Conservation (phyloP, 2,888 invertebrate species). For the Patella depressa region DNA sequence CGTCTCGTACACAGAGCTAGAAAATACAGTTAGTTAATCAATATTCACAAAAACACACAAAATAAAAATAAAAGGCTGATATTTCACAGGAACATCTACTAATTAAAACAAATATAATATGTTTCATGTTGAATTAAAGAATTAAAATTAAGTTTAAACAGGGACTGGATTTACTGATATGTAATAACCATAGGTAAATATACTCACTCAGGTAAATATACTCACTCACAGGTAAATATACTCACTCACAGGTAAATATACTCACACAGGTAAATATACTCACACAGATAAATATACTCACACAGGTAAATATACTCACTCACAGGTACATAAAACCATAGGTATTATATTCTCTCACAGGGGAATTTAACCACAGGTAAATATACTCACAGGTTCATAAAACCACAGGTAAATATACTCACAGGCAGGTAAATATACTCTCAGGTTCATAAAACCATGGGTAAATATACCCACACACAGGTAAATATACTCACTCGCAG, state of each 20-base stretch:
- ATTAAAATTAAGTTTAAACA: too few relatives aligned
- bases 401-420: neutral
- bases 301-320: neutral
- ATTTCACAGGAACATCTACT: too few relatives aligned
- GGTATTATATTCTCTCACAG: too few relatives aligned
- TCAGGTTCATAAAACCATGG: neutral
- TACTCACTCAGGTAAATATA: neutral
- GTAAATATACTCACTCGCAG: neutral
- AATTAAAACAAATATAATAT: too few relatives aligned
- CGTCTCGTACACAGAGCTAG: too few relatives aligned
- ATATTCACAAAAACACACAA: too few relatives aligned
- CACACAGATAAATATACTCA: neutral
- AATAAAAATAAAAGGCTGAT: too few relatives aligned
- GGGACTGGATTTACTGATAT: too few relatives aligned
- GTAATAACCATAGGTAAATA: neutral
- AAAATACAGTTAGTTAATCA: too few relatives aligned
- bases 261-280: conserved; percentile 1
- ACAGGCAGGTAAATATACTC: neutral
- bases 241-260: neutral
- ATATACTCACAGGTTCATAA: neutral
- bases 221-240: neutral
- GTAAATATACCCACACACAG: neutral
- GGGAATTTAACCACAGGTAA: conserved; percentile 1
- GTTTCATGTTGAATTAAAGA: too few relatives aligned
- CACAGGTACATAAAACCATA: neutral